phyloP scores from a whole-genome alignment of 2,113 vertebrate genomes.

The Malaclemys terrapin region DNA sequence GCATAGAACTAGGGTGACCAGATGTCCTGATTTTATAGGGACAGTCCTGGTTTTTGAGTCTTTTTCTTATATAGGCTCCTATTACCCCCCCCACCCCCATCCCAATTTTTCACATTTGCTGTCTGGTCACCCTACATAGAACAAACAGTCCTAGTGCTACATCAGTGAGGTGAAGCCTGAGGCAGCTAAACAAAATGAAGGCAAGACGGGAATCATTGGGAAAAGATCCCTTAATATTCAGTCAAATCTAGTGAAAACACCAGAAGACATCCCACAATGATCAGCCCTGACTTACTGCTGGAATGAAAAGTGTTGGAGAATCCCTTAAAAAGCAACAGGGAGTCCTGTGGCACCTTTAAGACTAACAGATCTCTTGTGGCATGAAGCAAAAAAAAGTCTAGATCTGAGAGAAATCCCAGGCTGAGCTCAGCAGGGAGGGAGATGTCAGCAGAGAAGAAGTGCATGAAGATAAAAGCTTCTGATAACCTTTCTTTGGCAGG shows the following conservation, averaged over 20 bases:
- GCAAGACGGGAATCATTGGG: background rate
- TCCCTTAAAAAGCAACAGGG: background rate
- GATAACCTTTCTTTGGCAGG: background rate
- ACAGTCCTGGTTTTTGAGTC: no score
- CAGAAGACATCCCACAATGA: background rate
- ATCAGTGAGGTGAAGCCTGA: background rate
- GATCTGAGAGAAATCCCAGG: background rate
- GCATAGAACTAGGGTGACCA: no score
- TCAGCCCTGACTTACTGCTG: background rate
- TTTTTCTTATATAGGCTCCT: no score
- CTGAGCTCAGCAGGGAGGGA: background rate
- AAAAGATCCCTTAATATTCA: background rate
- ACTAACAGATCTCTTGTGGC: background rate
- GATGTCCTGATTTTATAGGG: no score
- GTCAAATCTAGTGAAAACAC: background rate
- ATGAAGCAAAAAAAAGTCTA: background rate
- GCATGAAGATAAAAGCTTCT: background rate
- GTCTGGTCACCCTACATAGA: no score
- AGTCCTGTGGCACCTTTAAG: no score
- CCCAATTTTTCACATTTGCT: no score
- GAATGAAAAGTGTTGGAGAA: background rate
- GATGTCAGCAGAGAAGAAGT: background rate
- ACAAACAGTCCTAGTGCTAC: background rate
- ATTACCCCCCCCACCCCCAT: no score
- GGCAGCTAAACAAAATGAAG: background rate